Evolutionary conservation across 2,888 invertebrate species (phyloP), one percentile per base, ranked within the genome.

Genomic region (Automeris io): DNA sequence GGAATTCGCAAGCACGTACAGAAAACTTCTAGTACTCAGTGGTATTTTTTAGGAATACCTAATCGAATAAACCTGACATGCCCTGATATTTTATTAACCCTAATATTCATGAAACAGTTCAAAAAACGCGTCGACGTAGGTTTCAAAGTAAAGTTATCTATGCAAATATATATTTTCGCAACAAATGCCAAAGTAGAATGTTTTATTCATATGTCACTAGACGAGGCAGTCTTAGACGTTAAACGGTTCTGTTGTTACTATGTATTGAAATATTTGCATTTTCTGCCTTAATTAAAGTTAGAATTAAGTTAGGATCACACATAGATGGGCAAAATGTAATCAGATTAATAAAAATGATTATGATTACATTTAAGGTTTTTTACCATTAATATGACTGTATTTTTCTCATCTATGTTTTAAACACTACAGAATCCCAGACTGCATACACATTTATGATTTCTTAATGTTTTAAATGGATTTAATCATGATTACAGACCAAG

Each of bases 111-210:
- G 47, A 48, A 47, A 49, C 49, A 40, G 44, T 51, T 51, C 46
- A 40, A 43, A 50, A n/a, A n/a, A n/a, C n/a, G n/a, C n/a, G n/a
- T n/a, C 50, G 49, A 54, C 47, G 47, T 47, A 58, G 49, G 54
- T 51, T 62, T 57, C 52, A 53, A 53, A 52, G 49, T 48, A 49
- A 51, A 49, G 47, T 63, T 55, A 55, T 53, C 47, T 51, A 63
- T 63, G 52, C 46, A 63, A 61, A 63, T 58, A 52, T 50, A 53
- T 54, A 55, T 60, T 53, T 57, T 54, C 49, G 53, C 48, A 42
- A 40, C 35, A 52, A 52, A 42, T 54, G 45, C 40, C 41, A 40
- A 43, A 44, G 42, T 31, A 41, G 45, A 48, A 61, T 54, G 51
- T 54, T 59, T 59, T 55, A 52, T 58, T 60, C 52, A 51, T 52